These are phyloP conservation scores for Sacculina carcini DNA, from an alignment of 2,888 invertebrate species.

Conservation along the genomic window DNA sequence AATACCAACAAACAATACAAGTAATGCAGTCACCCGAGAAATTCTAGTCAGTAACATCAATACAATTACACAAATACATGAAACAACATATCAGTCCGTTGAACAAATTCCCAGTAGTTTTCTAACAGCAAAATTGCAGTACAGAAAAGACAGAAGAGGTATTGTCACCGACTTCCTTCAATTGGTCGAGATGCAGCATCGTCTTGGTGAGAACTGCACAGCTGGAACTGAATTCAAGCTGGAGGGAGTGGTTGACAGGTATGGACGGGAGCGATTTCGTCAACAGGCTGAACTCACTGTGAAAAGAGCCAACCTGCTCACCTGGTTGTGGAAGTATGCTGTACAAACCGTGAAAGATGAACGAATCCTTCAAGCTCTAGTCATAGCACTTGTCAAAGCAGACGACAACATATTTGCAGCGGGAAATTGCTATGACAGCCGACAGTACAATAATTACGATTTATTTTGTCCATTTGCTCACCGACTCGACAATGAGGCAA, in stretches of 20 bases:
- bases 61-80: too few relatives aligned
- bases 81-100: too few relatives aligned
- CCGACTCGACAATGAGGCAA: slow-evolving; percentile 56
- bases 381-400: slow-evolving; percentile 76
- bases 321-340: slow-evolving; percentile 77
- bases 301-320: slow-evolving; percentile 77
- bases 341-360: slow-evolving; percentile 54
- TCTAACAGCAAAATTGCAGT: too few relatives aligned
- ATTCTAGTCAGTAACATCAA: too few relatives aligned
- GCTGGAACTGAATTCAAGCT: slow-evolving; percentile 74
- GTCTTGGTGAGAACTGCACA: slow-evolving; percentile 70
- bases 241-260: slow-evolving; percentile 79
- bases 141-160: slow-evolving; percentile 5
- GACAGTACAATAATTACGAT: slow-evolving; percentile 56
- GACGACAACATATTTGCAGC: slow-evolving; percentile 85
- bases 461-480: slow-evolving; percentile 82
- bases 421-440: slow-evolving; percentile 77
- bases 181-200: slow-evolving; percentile 71
- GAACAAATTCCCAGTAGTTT: too few relatives aligned
- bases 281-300: slow-evolving; percentile 78
- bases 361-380: slow-evolving; percentile 64
- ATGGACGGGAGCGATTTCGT: slow-evolving; percentile 71
- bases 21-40: too few relatives aligned
- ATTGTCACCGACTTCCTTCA: slow-evolving; percentile 63
- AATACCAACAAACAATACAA: too few relatives aligned